These are phyloP conservation scores for Schizopygopsis malacanthus DNA, from an alignment of 2,797 vertebrate species.

Conservation along the genomic window DNA sequence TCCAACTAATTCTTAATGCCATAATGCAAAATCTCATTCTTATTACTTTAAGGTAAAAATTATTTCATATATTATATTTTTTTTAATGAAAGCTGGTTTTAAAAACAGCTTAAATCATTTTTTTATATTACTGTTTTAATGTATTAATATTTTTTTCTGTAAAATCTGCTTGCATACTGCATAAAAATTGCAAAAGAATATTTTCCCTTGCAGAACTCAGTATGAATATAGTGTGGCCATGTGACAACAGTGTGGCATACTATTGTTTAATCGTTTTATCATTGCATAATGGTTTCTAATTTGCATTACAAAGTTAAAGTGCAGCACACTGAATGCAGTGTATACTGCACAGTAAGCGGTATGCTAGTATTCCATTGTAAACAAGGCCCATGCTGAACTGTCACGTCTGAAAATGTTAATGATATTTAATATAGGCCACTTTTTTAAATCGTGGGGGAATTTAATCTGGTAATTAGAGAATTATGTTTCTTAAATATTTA, in stretches of 20 bases:
- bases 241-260: background rate
- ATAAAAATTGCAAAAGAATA: background rate
- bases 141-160: background rate
- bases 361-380: background rate
- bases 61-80: background rate
- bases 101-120: background rate
- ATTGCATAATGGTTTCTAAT: background rate
- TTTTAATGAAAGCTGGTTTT: background rate
- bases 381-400: background rate
- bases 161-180: background rate
- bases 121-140: background rate
- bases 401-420: background rate
- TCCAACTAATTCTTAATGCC: background rate
- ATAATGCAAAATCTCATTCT: constrained; percentile 5
- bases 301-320: background rate
- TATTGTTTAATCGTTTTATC: background rate
- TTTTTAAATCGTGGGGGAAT: background rate
- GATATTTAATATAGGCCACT: background rate
- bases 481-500: background rate
- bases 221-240: background rate
- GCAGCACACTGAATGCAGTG: background rate
- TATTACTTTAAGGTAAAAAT: background rate
- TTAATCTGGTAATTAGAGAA: background rate
- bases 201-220: background rate
- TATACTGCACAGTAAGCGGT: background rate